Evolutionary conservation across 2,888 invertebrate genomes (phyloP), one percentile per base, ranked within the genome.

Genomic region (Homarus gammarus): DNA sequence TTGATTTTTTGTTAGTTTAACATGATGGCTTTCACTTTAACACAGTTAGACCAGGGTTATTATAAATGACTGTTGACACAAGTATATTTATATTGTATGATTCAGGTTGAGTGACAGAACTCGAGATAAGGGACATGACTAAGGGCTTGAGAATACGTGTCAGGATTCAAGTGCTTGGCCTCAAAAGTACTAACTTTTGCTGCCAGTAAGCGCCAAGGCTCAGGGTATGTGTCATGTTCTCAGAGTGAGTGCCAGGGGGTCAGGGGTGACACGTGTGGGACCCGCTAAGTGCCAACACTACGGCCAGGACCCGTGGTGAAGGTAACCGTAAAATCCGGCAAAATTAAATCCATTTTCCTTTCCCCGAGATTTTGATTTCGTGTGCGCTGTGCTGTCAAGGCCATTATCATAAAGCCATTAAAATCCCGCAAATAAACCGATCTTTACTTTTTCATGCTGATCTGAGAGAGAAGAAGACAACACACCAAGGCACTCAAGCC

Each of bases 351-450:
- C 82, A 87, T 82, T 87, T 82, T 61, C 78, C 61, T 68, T 82
- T 85, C 33, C 64, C 49, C 38, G 77, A 73, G 61, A 73, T 87
- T 87, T 82, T 82, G 78, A 61, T 84, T 75, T 61, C 75, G 33
- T 44, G 61, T 82, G 77, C 82, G 87, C 87, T 75, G 70, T 82
- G 40, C 87, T 87, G 87, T 83, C 87, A 87, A 61, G 77, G 61
- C 87, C 87, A 87, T 87, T 87, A 87, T 87, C 87, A 87, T 87
- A 87, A 87, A 87, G 87, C 87, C 87, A 87, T 87, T 87, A 87
- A 87, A 87, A 87, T 82, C 75, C 82, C 87, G 82, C 87, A 87
- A 87, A 87, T 87, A 87, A 87, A 87, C 87, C 87, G 82, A 87
- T 87, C 87, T 87, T 87, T 87, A 82, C 82, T 75, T 87, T 87